phyloP scores from a whole-genome alignment of 2,888 invertebrate genomes.

The Amorpha juglandis region DNA sequence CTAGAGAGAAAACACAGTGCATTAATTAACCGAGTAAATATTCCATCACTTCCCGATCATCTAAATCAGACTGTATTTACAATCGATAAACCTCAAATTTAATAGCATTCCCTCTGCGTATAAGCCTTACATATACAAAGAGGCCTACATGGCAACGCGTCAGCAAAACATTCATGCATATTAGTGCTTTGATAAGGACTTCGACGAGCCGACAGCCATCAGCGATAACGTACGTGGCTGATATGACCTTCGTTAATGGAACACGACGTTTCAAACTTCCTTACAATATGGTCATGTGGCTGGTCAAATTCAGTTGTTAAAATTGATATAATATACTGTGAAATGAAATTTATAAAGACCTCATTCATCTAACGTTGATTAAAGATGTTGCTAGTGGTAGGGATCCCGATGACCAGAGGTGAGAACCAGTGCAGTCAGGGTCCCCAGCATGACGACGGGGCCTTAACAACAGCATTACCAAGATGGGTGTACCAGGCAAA shows the following conservation, averaged over 20 bases:
- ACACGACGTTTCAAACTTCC: background rate
- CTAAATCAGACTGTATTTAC: background rate
- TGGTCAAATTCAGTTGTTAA: background rate
- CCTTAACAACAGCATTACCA: no score
- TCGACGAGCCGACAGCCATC: conserved; percentile 32
- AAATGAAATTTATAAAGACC: background rate
- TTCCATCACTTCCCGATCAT: no score
- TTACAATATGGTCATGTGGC: background rate
- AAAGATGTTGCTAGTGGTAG: background rate
- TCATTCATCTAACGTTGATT: background rate
- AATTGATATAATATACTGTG: background rate
- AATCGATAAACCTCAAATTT: background rate
- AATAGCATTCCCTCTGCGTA: background rate
- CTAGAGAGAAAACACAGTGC: no score
- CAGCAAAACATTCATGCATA: conserved; percentile 40
- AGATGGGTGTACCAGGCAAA: no score
- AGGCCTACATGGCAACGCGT: conserved; percentile 29
- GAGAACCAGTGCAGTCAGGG: no score
- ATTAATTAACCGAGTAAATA: no score
- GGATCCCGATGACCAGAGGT: no score
- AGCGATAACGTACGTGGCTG: conserved; percentile 46
- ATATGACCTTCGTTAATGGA: conserved; percentile 43
- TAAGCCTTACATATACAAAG: background rate
- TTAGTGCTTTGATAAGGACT: conserved; percentile 40
- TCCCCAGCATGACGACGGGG: no score